Conservation (phyloP, 2,113 vertebrate genomes). For the Anas platyrhynchos region DNA sequence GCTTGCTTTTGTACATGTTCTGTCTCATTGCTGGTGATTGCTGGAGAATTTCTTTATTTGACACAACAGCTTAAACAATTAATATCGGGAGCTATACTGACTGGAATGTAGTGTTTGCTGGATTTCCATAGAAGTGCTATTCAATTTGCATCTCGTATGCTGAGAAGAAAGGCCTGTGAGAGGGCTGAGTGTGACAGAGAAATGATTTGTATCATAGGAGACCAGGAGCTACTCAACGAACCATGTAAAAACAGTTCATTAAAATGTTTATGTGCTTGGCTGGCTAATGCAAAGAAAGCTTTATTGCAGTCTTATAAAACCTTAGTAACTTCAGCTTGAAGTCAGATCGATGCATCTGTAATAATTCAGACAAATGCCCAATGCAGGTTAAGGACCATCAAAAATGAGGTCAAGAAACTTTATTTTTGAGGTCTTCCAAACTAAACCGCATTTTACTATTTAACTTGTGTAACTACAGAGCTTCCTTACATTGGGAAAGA, state of each 20-base stretch:
- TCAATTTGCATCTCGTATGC: slow-evolving; percentile 54
- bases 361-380: slow-evolving; percentile 48
- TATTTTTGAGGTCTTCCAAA: background rate
- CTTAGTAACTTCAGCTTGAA: slow-evolving; percentile 67
- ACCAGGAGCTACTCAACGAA: slow-evolving; percentile 77
- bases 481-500: background rate
- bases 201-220: slow-evolving; percentile 77
- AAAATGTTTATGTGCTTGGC: slow-evolving; percentile 83
- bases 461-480: background rate
- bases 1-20: background rate
- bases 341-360: slow-evolving; percentile 43
- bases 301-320: slow-evolving; percentile 77
- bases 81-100: background rate
- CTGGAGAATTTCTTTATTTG: background rate
- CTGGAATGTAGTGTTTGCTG: background rate
- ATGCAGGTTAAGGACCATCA: background rate
- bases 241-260: slow-evolving; percentile 85
- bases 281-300: slow-evolving; percentile 82
- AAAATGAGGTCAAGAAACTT: background rate
- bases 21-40: background rate
- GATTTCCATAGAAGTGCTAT: background rate
- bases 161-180: slow-evolving; percentile 43
- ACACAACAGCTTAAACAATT: background rate
- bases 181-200: background rate
- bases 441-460: background rate